Base-by-base conservation (phyloP, 1,140 invertebrate genomes). In the Drosophila ficusphila region DNA sequence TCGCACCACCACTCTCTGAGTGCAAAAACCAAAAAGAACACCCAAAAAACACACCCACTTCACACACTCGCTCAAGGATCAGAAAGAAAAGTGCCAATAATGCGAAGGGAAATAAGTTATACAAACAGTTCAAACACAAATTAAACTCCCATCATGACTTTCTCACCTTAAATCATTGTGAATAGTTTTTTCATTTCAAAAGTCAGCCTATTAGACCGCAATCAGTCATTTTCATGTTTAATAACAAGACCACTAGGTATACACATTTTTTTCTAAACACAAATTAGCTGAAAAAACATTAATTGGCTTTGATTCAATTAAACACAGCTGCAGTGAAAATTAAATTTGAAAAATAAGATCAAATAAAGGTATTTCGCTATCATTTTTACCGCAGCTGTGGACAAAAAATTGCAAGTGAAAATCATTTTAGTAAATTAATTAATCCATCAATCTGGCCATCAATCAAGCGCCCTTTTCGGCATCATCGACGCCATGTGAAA, bases 31-130 rank as follows among this genome's bases (percentile, higher is more conserved):
- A 33, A 8, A n/a, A n/a, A n/a, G n/a, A n/a, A 53, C 31, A 49
- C 39, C 33, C 12, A 16, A 38, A 12, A 16, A 38, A 12, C 18
- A 57, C 56, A 57, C 44, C 36, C 33, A 27, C 38, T 9, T 29
- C 48, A 68, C 67, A 51, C 67, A 71, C 48, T 58, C 33, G 52
- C 62, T 38, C 33, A 79, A 36, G 25, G 12, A 57, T 34, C 34
- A 44, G 52, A 47, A 74, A 48, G 19, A 21, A 34, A 57, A 54
- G 74, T 83, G 79, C 75, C 79, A 85, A 85, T 75, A 77, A 82
- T 82, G 72, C 72, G 76, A 48, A 14, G 33, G 33, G 12, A 53
- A 53, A 67, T n/a, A 44, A 31, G n/a, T n/a, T 12, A 14, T 34
- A 29, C 6, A 29, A 8, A 9, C 27, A 29, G 1, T 31, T 38